Percentiles rank a stretch among this genome's conserved stretches.
Conservation (phyloP, 2,888 invertebrate genomes). For the Cactoblastis cactorum region DNA sequence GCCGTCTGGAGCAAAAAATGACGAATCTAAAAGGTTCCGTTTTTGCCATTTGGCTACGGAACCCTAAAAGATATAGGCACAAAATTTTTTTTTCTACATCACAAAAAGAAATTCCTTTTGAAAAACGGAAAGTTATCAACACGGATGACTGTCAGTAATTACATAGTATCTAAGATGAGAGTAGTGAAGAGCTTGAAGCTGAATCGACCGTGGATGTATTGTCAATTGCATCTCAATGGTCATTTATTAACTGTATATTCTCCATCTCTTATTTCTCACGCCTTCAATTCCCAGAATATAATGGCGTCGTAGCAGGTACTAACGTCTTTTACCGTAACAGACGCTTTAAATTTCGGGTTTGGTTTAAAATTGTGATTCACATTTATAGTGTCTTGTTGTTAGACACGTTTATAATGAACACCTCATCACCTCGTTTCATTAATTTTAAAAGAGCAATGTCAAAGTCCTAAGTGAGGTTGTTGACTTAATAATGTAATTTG, state of each 20-base stretch:
- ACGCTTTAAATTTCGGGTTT: background rate
- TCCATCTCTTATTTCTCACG: too few relatives aligned
- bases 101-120: background rate
- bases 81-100: too few relatives aligned
- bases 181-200: background rate
- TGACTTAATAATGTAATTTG: conserved; percentile 11
- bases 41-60: too few relatives aligned
- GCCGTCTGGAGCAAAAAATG: too few relatives aligned
- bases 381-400: too few relatives aligned
- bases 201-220: conserved; percentile 1
- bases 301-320: too few relatives aligned
- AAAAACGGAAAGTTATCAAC: conserved; percentile 2
- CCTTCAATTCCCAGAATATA: conserved; percentile 15
- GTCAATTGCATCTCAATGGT: conserved; percentile 8
- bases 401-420: too few relatives aligned
- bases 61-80: too few relatives aligned
- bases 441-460: conserved; percentile 14
- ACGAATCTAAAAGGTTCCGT: too few relatives aligned
- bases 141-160: conserved; percentile 9
- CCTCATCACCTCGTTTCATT: too few relatives aligned
- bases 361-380: too few relatives aligned
- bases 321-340: conserved; percentile 17
- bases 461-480: conserved; percentile 10
- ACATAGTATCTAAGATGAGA: conserved; percentile 1
- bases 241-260: conserved; percentile 12